phyloP scores from a whole-genome alignment of 2,113 vertebrate genomes.

The Neolamprologus devosi region DNA sequence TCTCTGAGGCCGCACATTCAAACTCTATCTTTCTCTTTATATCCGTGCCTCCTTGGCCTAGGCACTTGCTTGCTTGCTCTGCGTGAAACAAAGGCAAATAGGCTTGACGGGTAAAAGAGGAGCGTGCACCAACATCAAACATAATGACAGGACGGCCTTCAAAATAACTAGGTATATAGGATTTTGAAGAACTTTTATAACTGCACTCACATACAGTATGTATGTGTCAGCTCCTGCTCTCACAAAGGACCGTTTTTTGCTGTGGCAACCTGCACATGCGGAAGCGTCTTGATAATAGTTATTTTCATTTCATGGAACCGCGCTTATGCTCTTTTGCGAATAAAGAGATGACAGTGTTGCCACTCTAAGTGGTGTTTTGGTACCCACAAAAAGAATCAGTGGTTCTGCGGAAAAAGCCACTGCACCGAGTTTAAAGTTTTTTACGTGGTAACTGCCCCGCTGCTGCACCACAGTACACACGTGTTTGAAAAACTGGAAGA shows the following conservation, averaged over 20 bases:
- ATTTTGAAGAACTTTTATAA: slow-evolving; percentile 45
- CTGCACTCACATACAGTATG: slow-evolving; percentile 17
- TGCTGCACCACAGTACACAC: not conserved
- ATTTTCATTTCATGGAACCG: slow-evolving; percentile 56
- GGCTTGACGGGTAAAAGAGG: not conserved
- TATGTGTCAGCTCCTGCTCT: slow-evolving; percentile 35
- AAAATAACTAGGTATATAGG: slow-evolving; percentile 48
- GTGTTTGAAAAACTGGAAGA: not conserved
- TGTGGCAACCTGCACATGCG: slow-evolving; percentile 37
- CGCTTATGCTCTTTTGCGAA: slow-evolving; percentile 38
- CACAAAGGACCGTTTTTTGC: slow-evolving; percentile 34
- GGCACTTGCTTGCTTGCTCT: not conserved
- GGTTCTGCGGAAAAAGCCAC: slow-evolving; percentile 14
- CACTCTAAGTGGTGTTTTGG: slow-evolving; percentile 61
- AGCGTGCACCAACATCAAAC: slow-evolving; percentile 31
- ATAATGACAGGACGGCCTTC: slow-evolving; percentile 49
- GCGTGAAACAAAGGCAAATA: slow-evolving; percentile 63
- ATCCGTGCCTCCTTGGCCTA: not conserved
- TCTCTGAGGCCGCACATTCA: not conserved
- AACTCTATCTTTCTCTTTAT: not conserved
- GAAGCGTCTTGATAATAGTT: slow-evolving; percentile 59
- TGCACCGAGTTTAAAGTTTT: not conserved
- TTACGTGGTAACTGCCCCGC: not conserved
- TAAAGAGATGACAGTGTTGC: slow-evolving; percentile 52
- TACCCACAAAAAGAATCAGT: slow-evolving; percentile 35